Percentiles rank a stretch among this genome's conserved stretches.
Conservation (phyloP, 2,888 invertebrate species). For the Leptothorax acervorum region DNA sequence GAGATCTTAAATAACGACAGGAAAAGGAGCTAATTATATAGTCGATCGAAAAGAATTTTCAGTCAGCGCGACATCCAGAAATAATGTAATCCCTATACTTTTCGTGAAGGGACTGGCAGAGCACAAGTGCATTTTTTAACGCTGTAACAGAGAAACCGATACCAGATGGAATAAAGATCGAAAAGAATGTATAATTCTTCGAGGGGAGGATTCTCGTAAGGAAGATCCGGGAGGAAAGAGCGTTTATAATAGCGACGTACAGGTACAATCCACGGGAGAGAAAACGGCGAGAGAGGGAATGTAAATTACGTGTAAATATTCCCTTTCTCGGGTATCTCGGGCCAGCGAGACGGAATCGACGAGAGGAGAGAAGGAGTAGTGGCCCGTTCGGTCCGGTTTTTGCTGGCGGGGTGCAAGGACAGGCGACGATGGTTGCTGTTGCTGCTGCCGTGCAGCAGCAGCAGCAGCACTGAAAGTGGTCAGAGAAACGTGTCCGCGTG, state of each 20-base stretch:
- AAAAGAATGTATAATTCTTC: background rate
- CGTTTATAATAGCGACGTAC: background rate
- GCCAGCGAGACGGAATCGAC: constrained; percentile 47
- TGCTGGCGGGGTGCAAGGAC: constrained; percentile 73
- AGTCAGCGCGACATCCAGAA: background rate
- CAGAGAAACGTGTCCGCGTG: constrained; percentile 58
- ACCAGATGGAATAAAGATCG: background rate
- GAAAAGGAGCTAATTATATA: background rate
- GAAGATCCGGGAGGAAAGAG: background rate
- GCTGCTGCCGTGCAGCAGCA: background rate
- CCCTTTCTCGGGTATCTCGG: constrained; percentile 51
- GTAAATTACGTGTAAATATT: constrained; percentile 46
- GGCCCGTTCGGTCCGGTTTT: constrained; percentile 70
- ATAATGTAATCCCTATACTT: background rate
- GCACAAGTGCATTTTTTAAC: background rate
- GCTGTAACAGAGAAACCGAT: background rate
- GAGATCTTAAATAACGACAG: background rate
- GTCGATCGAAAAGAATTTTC: background rate
- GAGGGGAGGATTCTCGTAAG: background rate
- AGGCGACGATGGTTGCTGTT: constrained; percentile 52
- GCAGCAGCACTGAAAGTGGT: constrained; percentile 60
- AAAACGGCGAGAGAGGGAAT: constrained; percentile 25
- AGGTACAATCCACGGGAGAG: background rate
- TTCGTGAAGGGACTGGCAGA: background rate
- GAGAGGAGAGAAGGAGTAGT: constrained; percentile 44